These are phyloP conservation scores for Pangasius mekongensis DNA, from an alignment of 2,797 vertebrate genomes.

Conservation along the genomic window DNA sequence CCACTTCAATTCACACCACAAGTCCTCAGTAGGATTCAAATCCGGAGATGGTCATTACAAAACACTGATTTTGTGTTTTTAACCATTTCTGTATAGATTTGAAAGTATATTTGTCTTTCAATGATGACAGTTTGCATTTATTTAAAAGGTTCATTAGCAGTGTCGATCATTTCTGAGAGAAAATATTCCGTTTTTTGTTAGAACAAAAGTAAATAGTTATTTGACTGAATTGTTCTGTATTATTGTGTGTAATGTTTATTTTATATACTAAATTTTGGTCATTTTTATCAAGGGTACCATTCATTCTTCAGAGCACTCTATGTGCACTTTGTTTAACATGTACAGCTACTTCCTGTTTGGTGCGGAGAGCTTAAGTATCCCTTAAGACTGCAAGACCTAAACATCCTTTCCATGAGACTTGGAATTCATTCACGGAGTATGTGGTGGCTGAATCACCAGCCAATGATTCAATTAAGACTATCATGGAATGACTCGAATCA, in stretches of 20 bases:
- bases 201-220: not conserved
- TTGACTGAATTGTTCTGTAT: not conserved
- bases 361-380: conserved; percentile 54
- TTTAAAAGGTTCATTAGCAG: not conserved
- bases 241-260: not conserved
- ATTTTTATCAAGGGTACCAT: too few species aligned
- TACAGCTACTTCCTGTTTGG: conserved; percentile 66
- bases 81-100: not conserved
- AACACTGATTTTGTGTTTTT: not conserved
- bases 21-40: not conserved
- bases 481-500: conserved; percentile 47
- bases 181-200: not conserved
- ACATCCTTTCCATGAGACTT: conserved; percentile 64
- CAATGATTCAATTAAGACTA: conserved; percentile 46
- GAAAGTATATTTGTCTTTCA: not conserved
- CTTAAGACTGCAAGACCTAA: conserved; percentile 57
- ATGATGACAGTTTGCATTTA: not conserved
- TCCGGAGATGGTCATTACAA: not conserved
- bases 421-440: conserved; percentile 45
- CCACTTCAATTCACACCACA: not conserved
- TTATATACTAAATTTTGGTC: not conserved
- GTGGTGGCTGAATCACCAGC: conserved; percentile 58
- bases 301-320: not conserved
- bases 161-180: not conserved
- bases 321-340: conserved; percentile 23